Conservation (phyloP, 2,113 vertebrate species). For the Pheucticus melanocephalus region DNA sequence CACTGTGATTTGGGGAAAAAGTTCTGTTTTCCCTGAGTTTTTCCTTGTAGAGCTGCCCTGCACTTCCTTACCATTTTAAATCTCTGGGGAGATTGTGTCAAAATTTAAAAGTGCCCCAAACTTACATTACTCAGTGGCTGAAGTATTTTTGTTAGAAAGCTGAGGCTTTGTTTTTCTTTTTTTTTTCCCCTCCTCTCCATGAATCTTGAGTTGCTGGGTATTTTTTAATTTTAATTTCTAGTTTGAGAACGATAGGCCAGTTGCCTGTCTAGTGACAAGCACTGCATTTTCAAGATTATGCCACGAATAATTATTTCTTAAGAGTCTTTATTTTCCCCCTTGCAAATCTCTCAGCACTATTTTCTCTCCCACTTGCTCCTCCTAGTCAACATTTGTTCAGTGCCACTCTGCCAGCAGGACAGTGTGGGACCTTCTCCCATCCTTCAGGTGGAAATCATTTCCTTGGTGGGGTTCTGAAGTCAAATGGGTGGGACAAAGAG, state of each 20-base stretch:
- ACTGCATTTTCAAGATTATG: not conserved
- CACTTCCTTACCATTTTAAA: not conserved
- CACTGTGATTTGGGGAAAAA: not conserved
- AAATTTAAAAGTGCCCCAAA: not conserved
- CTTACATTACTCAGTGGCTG: not conserved
- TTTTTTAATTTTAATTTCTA: not conserved
- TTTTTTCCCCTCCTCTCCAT: not conserved
- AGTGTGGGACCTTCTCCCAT: fast-evolving
- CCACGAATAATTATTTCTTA: not conserved
- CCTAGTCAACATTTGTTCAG: not conserved
- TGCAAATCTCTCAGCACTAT: not conserved
- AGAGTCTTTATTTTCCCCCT: not conserved
- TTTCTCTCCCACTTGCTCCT: not conserved
- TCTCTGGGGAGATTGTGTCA: not conserved
- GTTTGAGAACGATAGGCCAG: not conserved
- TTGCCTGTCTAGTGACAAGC: not conserved
- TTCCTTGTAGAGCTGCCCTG: not conserved
- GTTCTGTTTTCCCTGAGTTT: not conserved
- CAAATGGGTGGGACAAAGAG: not conserved
- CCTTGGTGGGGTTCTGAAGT: not conserved
- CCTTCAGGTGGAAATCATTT: not conserved
- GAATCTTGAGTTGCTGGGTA: not conserved
- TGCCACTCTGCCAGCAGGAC: not conserved
- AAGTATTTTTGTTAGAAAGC: not conserved
- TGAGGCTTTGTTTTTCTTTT: not conserved